Evolutionary conservation across 2,888 invertebrate genomes (phyloP).

Genomic region (Dynastes grantii): DNA sequence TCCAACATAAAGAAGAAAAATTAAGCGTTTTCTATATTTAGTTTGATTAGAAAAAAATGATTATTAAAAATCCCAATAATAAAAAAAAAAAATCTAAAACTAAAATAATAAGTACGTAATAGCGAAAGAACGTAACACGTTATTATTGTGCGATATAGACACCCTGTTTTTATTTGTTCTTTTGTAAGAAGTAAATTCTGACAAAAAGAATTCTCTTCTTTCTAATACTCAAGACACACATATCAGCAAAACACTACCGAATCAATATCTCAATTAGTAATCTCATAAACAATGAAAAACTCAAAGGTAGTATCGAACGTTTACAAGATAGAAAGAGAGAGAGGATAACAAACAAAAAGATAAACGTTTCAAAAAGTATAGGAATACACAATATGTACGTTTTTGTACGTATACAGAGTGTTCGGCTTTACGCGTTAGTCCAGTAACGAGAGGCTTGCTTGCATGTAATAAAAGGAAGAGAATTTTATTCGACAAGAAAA

Average conservation of each 20-base stretch:
- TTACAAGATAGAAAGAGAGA: slow-evolving; percentile 22
- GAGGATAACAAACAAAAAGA: slow-evolving; percentile 15
- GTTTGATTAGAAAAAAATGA: slow-evolving; percentile 28
- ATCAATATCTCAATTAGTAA: slow-evolving; percentile 27
- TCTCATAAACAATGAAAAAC: slow-evolving; percentile 16
- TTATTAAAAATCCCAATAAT: slow-evolving; percentile 7
- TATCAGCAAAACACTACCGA: slow-evolving; percentile 46
- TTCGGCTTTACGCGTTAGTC: slow-evolving; percentile 44
- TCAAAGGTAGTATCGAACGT: slow-evolving; percentile 16
- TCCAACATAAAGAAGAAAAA: slow-evolving; percentile 11
- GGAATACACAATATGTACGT: background rate
- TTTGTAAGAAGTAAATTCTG: slow-evolving; percentile 44
- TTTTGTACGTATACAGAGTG: slow-evolving; percentile 2
- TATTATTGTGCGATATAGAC: slow-evolving; percentile 29
- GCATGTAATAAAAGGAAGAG: slow-evolving; percentile 49
- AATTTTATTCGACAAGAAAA: slow-evolving; percentile 48
- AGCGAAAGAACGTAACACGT: background rate
- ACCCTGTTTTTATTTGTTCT: slow-evolving; percentile 22
- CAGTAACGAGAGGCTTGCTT: slow-evolving; percentile 48
- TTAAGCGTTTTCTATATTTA: slow-evolving; percentile 23
- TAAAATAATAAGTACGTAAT: background rate
- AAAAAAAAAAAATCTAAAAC: background rate
- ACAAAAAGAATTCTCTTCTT: slow-evolving; percentile 47
- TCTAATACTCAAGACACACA: slow-evolving; percentile 46
- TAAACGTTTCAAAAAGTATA: slow-evolving; percentile 3